Base-by-base conservation (phyloP, 2,888 invertebrate genomes). In the Metopia argyrocephala region DNA sequence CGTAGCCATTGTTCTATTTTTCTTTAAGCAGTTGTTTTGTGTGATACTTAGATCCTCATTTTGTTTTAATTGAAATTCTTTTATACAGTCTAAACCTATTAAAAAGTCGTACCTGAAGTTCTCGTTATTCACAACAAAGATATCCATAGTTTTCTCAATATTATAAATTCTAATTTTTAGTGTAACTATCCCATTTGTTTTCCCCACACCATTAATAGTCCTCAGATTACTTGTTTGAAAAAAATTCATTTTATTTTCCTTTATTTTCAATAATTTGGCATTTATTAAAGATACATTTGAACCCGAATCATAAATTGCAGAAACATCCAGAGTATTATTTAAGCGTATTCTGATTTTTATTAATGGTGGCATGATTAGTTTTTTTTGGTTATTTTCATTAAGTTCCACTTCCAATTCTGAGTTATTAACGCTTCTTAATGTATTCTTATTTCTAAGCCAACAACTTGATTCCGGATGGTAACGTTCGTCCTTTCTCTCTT, bases 181-280 rank as follows among this genome's bases (percentile, higher is more conserved):
- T 61, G 12, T 61, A n/a, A 61, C 45, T 23, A 21, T 61, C 7
- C 46, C 48, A 27, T 62, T 62, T 27, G 62, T 62, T 6, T 61
- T 45, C 5, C 46, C 61, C 3, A 61, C 23, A 61, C 23, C 61
- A 23, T 61, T 61, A 59, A 59, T 59, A n/a, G 59, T 45, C 59
- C 38, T 59, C 21, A 59, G 15, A 12, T 64, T 4, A 95, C 95
- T 61, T 91, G 86, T 78, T 93, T 31, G 31, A 57, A 18, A 91
- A 88, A 95, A 95, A 31, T 31, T 31, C 2, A 12, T 31, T 31
- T 31, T 31, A 9, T 6, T 38, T 25, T 25, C 1, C 45, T 75
- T 79, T 9, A 68, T 38, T 52, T 78, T 31, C 15, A 74, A 3
- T 75, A 57, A 15, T 48, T 46, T 59, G 5, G 28, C 28, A 9